Evolutionary conservation across 2,797 vertebrate species (phyloP), one percentile per base, ranked within the genome.

Genomic region (Oreortyx pictus): DNA sequence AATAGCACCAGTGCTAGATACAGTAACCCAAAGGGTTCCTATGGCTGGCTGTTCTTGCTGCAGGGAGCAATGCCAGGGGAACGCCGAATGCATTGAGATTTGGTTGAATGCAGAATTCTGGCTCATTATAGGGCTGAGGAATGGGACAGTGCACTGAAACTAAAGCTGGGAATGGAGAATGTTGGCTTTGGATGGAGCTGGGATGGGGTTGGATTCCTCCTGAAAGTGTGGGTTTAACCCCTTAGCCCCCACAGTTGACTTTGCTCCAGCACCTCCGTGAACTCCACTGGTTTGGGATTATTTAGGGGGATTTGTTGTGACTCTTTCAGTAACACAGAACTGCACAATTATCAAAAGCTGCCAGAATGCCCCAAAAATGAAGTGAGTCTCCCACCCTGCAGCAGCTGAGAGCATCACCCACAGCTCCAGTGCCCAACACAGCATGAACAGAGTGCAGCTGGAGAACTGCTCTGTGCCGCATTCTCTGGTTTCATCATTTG

Each of bases 401-500:
- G 60, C 33, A 60, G 57, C 33, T 60, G 6, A 6, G 23, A 60
- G 35, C 39, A 31, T 43, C 61, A 43, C 39, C 65, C n/a, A 10
- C 27, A 44, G 31, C 80, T 66, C 67, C 61, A 41, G 56, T n/a
- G 46, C 62, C 78, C 59, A 23, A 41, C 91, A 86, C 90, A 92
- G 91, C 81, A 85, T 39, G 64, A 91, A 82, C 85, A 82, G 85
- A 75, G 82, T 20, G 65, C 57, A 66, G 37, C 18, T 82, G 6
- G 8, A 41, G 37, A 47, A 57, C 8, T 43, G 12, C 6, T 14
- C 47, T 9, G 8, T 11, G 19, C 77, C 0, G 1, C 2, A 0
- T 7, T 16, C 9, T 25, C 73, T 20, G 22, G 23, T 25, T 19
- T 33, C 11, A 31, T 41, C 0, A 0, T 23, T 23, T 14, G 31